These are phyloP conservation scores for Apamea epomidion DNA, from an alignment of 2,888 invertebrate genomes.

Conservation along the genomic window DNA sequence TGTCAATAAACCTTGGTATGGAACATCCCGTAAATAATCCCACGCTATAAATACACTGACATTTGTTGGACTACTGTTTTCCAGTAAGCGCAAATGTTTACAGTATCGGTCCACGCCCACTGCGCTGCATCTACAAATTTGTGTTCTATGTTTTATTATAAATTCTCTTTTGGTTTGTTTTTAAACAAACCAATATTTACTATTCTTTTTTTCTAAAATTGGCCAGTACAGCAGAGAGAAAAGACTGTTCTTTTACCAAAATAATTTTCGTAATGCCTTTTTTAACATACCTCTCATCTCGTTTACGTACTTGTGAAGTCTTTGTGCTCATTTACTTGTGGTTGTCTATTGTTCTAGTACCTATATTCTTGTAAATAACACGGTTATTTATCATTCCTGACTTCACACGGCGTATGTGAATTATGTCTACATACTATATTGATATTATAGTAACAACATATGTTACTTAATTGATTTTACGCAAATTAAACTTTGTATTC, in stretches of 20 bases:
- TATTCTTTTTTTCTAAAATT: constrained; percentile 22
- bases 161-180: constrained; percentile 45
- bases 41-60: constrained; percentile 51
- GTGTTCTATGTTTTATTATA: constrained; percentile 19
- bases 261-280: constrained; percentile 2
- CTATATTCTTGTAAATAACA: constrained; percentile 18
- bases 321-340: constrained; percentile 12
- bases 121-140: constrained; percentile 48
- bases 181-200: constrained; percentile 26
- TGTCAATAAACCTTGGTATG: constrained; percentile 62
- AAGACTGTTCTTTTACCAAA: constrained; percentile 22
- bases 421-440: constrained; percentile 23
- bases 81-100: constrained; percentile 50
- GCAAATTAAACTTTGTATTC: constrained; percentile 33
- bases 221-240: constrained; percentile 21
- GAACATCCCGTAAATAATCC: constrained; percentile 56
- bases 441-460: constrained; percentile 19
- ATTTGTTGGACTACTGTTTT: constrained; percentile 38
- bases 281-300: neutral
- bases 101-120: constrained; percentile 43
- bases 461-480: constrained; percentile 22
- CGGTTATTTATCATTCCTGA: constrained; percentile 34
- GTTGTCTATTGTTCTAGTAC: constrained; percentile 17
- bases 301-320: neutral
- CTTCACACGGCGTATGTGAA: constrained; percentile 30